These are phyloP conservation scores for Stercorarius parasiticus DNA, from an alignment of 2,113 vertebrate species.

Conservation along the genomic window DNA sequence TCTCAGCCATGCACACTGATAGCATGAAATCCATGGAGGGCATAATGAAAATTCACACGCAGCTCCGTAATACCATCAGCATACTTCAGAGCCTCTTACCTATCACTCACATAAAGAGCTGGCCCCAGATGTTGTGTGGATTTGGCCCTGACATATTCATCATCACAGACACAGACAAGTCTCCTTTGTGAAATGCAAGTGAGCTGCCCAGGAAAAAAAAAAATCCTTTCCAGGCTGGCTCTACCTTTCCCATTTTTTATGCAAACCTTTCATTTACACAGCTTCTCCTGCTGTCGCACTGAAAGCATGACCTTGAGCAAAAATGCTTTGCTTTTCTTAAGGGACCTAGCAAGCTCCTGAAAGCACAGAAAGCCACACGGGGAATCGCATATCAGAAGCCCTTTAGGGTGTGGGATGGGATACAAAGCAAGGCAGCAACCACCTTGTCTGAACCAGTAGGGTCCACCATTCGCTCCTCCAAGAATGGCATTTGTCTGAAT, in stretches of 20 bases:
- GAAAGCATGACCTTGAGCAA: conserved; percentile 7
- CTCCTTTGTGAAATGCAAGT: background rate
- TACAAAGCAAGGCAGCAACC: background rate
- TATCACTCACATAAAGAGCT: background rate
- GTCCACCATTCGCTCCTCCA: background rate
- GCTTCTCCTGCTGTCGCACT: background rate
- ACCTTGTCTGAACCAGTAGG: background rate
- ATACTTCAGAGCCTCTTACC: background rate
- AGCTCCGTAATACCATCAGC: conserved; percentile 3
- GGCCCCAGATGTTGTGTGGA: background rate
- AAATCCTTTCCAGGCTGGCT: background rate
- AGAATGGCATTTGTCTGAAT: background rate
- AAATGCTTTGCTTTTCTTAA: background rate
- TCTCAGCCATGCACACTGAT: background rate
- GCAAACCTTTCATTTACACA: conserved; percentile 12
- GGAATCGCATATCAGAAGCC: background rate
- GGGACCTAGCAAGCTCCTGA: background rate
- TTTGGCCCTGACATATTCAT: conserved; percentile 7
- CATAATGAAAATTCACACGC: conserved; percentile 29
- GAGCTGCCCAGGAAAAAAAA: background rate
- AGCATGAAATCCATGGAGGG: conserved; percentile 34
- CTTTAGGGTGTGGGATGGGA: background rate
- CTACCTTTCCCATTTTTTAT: conserved; percentile 23
- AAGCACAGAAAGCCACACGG: background rate
- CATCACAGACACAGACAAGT: background rate